A percentile compares a stretch with the other conserved stretches of the same genome.
phyloP scores from a whole-genome alignment of 2,797 vertebrate species.

The Tokudaia tokunoshimensis region DNA sequence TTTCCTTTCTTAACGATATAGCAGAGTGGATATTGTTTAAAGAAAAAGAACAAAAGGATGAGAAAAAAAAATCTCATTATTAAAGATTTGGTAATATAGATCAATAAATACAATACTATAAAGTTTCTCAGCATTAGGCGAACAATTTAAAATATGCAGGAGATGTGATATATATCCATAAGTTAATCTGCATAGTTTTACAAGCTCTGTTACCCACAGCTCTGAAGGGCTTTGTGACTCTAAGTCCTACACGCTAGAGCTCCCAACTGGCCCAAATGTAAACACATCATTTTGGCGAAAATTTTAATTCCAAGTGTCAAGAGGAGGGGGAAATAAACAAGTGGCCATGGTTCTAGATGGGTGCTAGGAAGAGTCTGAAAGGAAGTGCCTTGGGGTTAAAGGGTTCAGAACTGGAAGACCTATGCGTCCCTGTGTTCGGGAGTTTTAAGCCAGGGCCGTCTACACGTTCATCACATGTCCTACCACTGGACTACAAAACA shows the following conservation, averaged over 20 bases:
- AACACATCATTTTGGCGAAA: conserved; percentile 24
- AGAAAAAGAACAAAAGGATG: conserved; percentile 57
- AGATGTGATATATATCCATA: conserved; percentile 28
- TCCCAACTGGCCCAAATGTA: neutral
- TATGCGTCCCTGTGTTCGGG: neutral
- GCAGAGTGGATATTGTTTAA: conserved; percentile 59
- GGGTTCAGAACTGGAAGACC: neutral
- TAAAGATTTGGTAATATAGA: conserved; percentile 60
- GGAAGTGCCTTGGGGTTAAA: neutral
- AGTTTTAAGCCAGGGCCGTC: neutral
- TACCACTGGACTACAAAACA: neutral
- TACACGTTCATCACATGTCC: too few relatives aligned
- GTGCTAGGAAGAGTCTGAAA: neutral
- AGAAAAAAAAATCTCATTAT: conserved; percentile 72
- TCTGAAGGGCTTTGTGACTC: conserved; percentile 47
- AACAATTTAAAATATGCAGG: conserved; percentile 60
- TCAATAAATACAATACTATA: conserved; percentile 46
- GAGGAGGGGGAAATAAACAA: neutral
- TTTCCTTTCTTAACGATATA: conserved; percentile 60
- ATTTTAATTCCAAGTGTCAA: conserved; percentile 42
- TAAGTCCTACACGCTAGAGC: conserved; percentile 17
- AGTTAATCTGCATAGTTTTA: conserved; percentile 55
- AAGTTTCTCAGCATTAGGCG: conserved; percentile 54
- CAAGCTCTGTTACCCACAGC: conserved; percentile 45
- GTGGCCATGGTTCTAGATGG: neutral